These are phyloP conservation scores for Chamaetylas fuelleborni DNA, from an alignment of 2,113 vertebrate genomes.

Conservation along the genomic window DNA sequence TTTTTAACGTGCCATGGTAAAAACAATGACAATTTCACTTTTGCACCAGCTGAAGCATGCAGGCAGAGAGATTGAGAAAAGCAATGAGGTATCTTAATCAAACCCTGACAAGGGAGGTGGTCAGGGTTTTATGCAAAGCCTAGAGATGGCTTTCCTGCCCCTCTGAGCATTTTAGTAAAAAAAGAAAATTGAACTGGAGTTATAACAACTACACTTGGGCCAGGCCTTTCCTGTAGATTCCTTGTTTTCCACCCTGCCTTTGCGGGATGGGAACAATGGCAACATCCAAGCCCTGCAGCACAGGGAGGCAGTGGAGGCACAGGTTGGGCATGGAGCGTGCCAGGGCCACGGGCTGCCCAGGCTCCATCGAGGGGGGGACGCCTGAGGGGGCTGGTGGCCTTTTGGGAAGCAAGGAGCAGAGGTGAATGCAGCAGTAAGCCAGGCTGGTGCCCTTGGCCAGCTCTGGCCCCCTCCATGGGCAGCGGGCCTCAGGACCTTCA, in stretches of 20 bases:
- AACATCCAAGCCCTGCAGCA: background rate
- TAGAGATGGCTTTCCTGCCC: background rate
- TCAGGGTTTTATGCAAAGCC: background rate
- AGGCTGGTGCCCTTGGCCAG: background rate
- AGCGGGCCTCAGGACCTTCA: background rate
- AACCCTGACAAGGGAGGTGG: background rate
- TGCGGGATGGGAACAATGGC: fast-evolving
- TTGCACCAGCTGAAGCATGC: background rate
- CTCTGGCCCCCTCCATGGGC: fast-evolving
- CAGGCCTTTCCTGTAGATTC: background rate
- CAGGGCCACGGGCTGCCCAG: fast-evolving
- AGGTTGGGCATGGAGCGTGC: fast-evolving
- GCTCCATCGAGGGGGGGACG: fast-evolving
- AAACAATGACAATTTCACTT: background rate
- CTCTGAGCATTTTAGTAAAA: background rate
- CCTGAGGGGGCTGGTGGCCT: background rate
- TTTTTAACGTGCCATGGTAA: slow-evolving; percentile 31
- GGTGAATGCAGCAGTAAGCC: background rate
- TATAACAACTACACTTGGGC: background rate
- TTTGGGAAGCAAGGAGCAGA: fast-evolving
- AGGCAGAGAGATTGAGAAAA: background rate
- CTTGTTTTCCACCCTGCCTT: background rate
- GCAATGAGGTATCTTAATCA: background rate
- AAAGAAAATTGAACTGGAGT: background rate
- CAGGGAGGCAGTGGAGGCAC: background rate